Conservation (phyloP, 2,113 vertebrate genomes). For the Phrynocephalus versicolor region DNA sequence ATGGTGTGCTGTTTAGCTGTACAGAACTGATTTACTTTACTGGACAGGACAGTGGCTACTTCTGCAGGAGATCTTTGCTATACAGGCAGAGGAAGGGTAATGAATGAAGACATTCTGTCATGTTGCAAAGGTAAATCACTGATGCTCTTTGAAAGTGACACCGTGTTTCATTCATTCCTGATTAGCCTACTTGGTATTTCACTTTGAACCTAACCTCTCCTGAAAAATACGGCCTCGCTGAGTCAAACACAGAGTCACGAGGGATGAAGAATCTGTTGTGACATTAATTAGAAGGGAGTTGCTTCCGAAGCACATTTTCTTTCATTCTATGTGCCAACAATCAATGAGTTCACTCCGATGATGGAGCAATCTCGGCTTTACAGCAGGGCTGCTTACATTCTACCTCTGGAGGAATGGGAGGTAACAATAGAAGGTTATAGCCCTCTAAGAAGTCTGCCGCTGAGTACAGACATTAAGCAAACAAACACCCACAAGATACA, state of each 20-base stretch:
- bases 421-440: background rate
- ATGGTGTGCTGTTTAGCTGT: background rate
- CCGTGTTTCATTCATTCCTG: conserved; percentile 36
- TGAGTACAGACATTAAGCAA: background rate
- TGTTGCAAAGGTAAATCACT: conserved; percentile 37
- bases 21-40: conserved; percentile 21
- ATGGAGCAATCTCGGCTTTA: background rate
- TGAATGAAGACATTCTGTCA: conserved; percentile 15
- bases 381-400: background rate
- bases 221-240: background rate
- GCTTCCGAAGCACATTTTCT: conserved; percentile 25
- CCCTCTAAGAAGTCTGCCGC: background rate
- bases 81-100: conserved; percentile 2
- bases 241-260: background rate
- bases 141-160: conserved; percentile 28
- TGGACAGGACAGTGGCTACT: rapidly evolving
- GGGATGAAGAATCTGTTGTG: conserved; percentile 30
- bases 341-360: background rate
- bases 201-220: conserved; percentile 32
- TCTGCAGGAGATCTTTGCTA: conserved; percentile 29
- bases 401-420: background rate
- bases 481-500: background rate
- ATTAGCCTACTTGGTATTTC: conserved; percentile 39
- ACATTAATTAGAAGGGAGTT: conserved; percentile 39
- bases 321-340: background rate